phyloP scores from a whole-genome alignment of 2,113 vertebrate genomes.

The Seriola aureovittata region DNA sequence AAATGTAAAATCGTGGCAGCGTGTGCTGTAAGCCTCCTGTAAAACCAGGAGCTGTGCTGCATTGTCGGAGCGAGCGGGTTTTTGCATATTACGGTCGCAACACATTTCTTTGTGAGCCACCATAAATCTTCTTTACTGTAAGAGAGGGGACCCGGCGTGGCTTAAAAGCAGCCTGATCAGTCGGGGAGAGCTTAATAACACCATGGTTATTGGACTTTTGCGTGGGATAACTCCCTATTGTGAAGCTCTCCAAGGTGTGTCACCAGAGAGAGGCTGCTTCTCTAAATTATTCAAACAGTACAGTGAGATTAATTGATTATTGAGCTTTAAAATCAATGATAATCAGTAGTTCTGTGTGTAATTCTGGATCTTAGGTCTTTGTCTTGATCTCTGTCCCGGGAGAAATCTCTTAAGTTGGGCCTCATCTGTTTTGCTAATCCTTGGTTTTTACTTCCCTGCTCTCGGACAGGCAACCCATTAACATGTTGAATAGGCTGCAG shows the following conservation, averaged over 20 bases:
- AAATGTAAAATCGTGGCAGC: conserved; percentile 56
- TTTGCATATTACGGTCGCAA: conserved; percentile 61
- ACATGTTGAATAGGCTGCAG: conserved; percentile 42
- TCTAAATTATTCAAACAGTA: conserved; percentile 63
- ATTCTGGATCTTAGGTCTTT: conserved; percentile 58
- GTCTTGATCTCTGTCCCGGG: conserved; percentile 60
- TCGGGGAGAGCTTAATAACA: conserved; percentile 34
- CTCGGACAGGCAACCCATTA: conserved; percentile 43
- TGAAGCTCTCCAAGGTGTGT: conserved; percentile 19
- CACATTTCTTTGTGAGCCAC: conserved; percentile 44
- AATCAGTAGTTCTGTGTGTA: conserved; percentile 69
- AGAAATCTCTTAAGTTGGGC: conserved; percentile 61
- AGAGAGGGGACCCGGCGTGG: conserved; percentile 35
- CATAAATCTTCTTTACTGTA: conserved; percentile 71
- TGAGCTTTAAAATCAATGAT: conserved; percentile 71
- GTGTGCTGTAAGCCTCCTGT: conserved; percentile 48
- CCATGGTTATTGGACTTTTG: conserved; percentile 41
- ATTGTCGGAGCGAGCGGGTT: conserved; percentile 23
- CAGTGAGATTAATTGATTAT: conserved; percentile 75
- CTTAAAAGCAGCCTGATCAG: conserved; percentile 47
- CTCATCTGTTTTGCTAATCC: conserved; percentile 69
- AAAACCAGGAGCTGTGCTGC: conserved; percentile 35
- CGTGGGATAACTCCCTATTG: conserved; percentile 59
- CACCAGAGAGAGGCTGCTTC: neutral
- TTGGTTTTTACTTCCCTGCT: conserved; percentile 44